Base-by-base conservation (phyloP, 2,797 vertebrate genomes). In the Dendrocincla tyrannina region DNA sequence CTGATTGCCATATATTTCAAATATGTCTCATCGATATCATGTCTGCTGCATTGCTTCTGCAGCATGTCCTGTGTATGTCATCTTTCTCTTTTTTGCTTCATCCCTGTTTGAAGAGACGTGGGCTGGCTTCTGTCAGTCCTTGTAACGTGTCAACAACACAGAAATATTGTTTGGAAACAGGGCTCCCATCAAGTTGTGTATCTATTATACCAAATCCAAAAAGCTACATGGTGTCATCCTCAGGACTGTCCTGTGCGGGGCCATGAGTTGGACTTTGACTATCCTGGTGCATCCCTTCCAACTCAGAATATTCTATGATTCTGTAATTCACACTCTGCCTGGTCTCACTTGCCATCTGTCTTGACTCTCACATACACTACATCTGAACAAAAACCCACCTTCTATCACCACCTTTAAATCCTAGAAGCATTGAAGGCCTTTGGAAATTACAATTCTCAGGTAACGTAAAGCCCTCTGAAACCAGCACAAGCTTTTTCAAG, bases 31-130 rank as follows among this genome's bases (percentile, higher is more conserved):
- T 22, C 11, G 37, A 9, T 14, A 37, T 23, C 8, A 10, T 4
- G 7, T 50, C 46, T 50, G n/a, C 24, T 46, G 42, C 11, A 23
- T 17, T 67, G 37, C 11, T 70, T n/a, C 41, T 59, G 22, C 18
- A 63, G 39, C 7, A 4, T 20, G 33, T 27, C 17, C 13, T 0
- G 0, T 1, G 0, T 17, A 7, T 37, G 13, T 37, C 32, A 33
- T 59, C n/a, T 22, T 88, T 28, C 6, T 69, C 28, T n/a, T n/a
- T 52, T 88, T 66, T 83, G 24, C 39, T 88, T 74, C 30, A 11
- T 68, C 22, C 14, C 11, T 64, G 19, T 63, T 44, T 68, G 37
- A 78, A 59, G 77, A 41, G 22, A 32, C 11, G 33, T 41, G 25
- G 14, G 7, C 17, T 47, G 32, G 20, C 20, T 85, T 79, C 63